Conservation (phyloP, 2,797 vertebrate genomes). For the Syncerus caffer region DNA sequence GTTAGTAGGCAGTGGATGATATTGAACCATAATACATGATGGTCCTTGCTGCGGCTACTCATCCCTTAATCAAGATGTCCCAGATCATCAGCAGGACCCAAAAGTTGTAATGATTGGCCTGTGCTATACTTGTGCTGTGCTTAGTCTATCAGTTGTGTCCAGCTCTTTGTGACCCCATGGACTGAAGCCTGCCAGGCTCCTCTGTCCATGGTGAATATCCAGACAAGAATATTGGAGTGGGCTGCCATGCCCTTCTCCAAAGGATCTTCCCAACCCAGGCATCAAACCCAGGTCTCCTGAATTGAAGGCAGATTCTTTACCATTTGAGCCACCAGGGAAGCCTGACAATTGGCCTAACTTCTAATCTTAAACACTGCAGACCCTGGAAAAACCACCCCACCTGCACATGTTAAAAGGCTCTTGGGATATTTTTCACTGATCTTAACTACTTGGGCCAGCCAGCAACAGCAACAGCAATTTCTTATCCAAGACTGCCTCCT, state of each 20-base stretch:
- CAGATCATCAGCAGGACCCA: not conserved
- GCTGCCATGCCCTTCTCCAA: not conserved
- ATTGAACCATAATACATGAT: not conserved
- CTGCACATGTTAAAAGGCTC: not conserved
- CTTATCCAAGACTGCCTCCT: not conserved
- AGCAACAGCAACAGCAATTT: not conserved
- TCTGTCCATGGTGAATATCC: not conserved
- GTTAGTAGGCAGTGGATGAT: not conserved
- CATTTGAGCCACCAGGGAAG: not conserved
- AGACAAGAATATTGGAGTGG: not conserved
- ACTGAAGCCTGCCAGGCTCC: not conserved
- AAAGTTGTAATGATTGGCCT: not conserved
- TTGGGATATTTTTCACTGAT: not conserved
- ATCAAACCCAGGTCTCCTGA: not conserved
- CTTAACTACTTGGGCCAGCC: not conserved
- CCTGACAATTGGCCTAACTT: not conserved
- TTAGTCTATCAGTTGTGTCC: not conserved
- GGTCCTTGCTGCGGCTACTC: not conserved
- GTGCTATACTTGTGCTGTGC: not conserved
- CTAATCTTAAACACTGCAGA: not conserved
- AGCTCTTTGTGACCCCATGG: not conserved
- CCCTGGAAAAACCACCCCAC: not conserved
- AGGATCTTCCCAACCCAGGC: not conserved
- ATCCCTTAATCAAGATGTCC: not conserved
- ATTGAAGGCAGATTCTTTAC: not conserved